A percentile compares a stretch with the other conserved stretches of the same genome.
Conservation (phyloP, 2,113 vertebrate genomes). For the Diphyllodes magnificus region DNA sequence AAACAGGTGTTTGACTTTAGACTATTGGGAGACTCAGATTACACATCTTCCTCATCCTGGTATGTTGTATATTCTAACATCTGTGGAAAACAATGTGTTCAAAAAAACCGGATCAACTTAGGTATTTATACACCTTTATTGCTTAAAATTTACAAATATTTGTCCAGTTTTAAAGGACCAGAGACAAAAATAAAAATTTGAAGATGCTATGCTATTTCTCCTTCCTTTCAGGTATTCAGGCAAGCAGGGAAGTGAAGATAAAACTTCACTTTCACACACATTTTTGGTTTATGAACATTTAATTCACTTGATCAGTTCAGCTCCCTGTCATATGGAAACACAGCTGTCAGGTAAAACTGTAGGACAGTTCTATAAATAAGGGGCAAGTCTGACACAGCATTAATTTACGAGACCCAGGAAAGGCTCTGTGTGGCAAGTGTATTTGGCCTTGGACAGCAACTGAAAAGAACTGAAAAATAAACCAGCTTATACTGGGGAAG, state of each 20-base stretch:
- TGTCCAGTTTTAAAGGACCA: not conserved
- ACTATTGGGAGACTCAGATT: not conserved
- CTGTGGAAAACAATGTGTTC: not conserved
- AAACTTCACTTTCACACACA: not conserved
- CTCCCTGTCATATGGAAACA: not conserved
- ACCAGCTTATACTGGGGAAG: not conserved
- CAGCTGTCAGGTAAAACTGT: not conserved
- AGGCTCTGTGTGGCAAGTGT: not conserved
- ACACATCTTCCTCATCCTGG: not conserved
- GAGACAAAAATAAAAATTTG: not conserved
- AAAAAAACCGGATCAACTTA: not conserved
- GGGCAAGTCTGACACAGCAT: not conserved
- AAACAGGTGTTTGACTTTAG: not conserved
- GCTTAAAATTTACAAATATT: not conserved
- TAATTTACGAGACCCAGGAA: not conserved
- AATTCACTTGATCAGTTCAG: not conserved
- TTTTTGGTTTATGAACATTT: not conserved
- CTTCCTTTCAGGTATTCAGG: not conserved
- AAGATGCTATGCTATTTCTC: not conserved
- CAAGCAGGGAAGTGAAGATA: not conserved
- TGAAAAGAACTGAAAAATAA: not conserved
- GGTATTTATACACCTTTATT: not conserved
- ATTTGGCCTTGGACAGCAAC: not conserved
- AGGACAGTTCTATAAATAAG: not conserved
- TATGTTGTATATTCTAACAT: not conserved